Evolutionary conservation across 2,888 invertebrate species (phyloP).

Genomic region (Agapostemon virescens): DNA sequence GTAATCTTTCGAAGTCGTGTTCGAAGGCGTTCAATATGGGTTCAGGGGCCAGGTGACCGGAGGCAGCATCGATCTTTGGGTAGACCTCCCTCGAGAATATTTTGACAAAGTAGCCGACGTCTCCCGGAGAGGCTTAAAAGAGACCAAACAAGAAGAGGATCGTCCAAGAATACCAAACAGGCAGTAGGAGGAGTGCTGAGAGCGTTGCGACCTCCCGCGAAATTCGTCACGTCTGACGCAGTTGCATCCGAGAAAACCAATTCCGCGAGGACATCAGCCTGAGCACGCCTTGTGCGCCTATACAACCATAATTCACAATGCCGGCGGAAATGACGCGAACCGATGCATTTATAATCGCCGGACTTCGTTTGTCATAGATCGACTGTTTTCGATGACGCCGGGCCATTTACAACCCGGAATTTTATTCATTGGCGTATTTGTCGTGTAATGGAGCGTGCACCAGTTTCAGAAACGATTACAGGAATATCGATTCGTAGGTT

Average conservation of each 20-base stretch:
- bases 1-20: not conserved
- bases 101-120: conserved; percentile 43
- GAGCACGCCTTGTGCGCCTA: not conserved
- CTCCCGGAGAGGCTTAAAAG: conserved; percentile 54
- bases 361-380: not conserved
- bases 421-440: conserved; percentile 34
- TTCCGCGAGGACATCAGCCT: not conserved
- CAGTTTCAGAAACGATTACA: conserved; percentile 26
- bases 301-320: conserved; percentile 36
- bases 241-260: conserved; percentile 5
- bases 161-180: conserved; percentile 44
- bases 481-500: conserved; percentile 22
- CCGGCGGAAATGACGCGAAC: conserved; percentile 28
- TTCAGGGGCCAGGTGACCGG: conserved; percentile 4
- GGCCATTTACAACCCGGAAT: not conserved
- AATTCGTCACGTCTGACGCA: conserved; percentile 35
- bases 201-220: conserved; percentile 32
- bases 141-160: conserved; percentile 39
- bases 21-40: not conserved
- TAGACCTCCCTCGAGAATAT: conserved; percentile 50
- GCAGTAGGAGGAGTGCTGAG: conserved; percentile 11
- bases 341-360: conserved; percentile 20
- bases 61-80: conserved; percentile 28
- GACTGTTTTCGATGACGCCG: not conserved
- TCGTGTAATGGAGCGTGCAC: conserved; percentile 33